phyloP scores from a whole-genome alignment of 2,113 vertebrate genomes.

The Dipodomys spectabilis region DNA sequence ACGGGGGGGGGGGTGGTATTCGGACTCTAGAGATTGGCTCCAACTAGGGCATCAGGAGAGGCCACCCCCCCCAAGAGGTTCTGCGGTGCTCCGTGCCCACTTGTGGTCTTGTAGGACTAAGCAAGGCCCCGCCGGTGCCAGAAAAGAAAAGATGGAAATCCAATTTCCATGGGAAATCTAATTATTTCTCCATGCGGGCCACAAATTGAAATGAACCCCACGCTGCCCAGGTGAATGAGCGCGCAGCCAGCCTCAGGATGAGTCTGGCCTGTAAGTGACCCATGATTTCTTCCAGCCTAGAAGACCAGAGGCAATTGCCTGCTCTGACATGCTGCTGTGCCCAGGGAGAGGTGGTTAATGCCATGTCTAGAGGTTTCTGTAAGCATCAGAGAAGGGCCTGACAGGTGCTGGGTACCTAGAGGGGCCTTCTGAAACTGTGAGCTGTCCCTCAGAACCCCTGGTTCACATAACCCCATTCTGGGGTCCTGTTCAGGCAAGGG shows the following conservation, averaged over 20 bases:
- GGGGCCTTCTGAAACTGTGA: fast-evolving
- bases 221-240: background rate
- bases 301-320: background rate
- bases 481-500: background rate
- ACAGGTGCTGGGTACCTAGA: fast-evolving
- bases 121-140: background rate
- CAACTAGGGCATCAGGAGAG: background rate
- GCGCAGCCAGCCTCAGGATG: background rate
- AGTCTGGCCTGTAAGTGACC: background rate
- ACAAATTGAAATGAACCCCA: slow-evolving; percentile 40
- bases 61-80: fast-evolving
- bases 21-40: background rate
- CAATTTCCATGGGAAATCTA: slow-evolving; percentile 3
- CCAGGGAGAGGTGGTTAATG: background rate
- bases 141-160: background rate
- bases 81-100: background rate
- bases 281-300: background rate
- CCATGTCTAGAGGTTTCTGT: background rate
- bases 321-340: background rate
- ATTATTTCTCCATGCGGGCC: slow-evolving; percentile 48
- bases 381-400: background rate
- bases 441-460: background rate
- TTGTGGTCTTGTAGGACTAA: background rate
- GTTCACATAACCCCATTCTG: background rate
- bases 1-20: too few relatives aligned